These are phyloP conservation scores for Heliconius hermathena DNA, from an alignment of 1,140 invertebrate species.

Conservation along the genomic window DNA sequence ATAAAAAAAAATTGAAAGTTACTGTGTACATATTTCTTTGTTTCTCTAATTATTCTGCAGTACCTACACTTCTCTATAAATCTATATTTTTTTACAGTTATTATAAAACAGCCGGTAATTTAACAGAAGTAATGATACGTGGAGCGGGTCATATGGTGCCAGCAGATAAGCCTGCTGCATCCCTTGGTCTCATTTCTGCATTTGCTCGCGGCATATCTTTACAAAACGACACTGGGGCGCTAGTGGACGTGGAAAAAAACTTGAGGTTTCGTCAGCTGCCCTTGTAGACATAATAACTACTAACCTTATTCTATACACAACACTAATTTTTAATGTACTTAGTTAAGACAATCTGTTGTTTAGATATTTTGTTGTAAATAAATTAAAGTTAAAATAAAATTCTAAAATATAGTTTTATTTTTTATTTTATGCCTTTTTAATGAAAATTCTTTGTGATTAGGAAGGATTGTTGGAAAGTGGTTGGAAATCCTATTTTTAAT, in stretches of 20 bases:
- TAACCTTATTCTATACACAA: constrained; percentile 10
- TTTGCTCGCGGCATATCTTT: constrained; percentile 62
- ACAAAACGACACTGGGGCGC: constrained; percentile 57
- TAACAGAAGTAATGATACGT: constrained; percentile 85
- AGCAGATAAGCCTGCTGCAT: constrained; percentile 82
- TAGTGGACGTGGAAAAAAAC: constrained; percentile 63
- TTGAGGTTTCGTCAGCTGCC: constrained; percentile 49
- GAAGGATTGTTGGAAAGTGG: too few relatives aligned
- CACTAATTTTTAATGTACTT: constrained; percentile 25
- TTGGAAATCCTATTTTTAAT: too few relatives aligned
- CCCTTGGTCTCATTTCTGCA: constrained; percentile 73
- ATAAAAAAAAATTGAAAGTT: too few relatives aligned
- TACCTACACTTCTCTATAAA: too few relatives aligned
- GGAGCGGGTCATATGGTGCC: constrained; percentile 87
- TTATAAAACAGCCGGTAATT: constrained; percentile 82
- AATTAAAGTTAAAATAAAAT: neutral
- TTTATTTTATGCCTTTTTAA: neutral
- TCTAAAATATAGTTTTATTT: neutral
- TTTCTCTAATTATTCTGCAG: too few relatives aligned
- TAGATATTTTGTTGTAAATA: constrained; percentile 31
- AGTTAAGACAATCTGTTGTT: constrained; percentile 16
- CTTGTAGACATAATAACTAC: constrained; percentile 25
- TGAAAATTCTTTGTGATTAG: neutral
- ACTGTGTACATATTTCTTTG: too few relatives aligned
- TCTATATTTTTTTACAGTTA: constrained; percentile 77